These are phyloP conservation scores for Patella ulyssiponensis DNA, from an alignment of 2,888 invertebrate species.

Conservation along the genomic window DNA sequence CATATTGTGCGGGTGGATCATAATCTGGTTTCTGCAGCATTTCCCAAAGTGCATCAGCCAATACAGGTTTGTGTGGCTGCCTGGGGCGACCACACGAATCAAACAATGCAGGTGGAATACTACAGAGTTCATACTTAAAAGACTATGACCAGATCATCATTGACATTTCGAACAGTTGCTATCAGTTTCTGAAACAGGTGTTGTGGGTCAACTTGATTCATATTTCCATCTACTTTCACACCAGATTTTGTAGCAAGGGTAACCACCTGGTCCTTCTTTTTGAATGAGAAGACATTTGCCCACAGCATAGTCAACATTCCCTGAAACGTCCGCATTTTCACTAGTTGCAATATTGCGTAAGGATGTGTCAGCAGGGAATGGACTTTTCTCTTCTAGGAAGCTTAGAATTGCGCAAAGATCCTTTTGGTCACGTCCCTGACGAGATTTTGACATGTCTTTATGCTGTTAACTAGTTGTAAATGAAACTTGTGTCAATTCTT, in stretches of 20 bases:
- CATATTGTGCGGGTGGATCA: constrained; percentile 13
- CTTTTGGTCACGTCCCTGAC: constrained; percentile 33
- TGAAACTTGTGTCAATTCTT: constrained; percentile 11
- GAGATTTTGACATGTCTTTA: constrained; percentile 28
- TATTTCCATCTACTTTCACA: constrained; percentile 24
- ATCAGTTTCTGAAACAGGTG: constrained; percentile 42
- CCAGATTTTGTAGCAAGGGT: constrained; percentile 25
- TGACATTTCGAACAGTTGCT: constrained; percentile 13
- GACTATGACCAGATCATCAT: constrained; percentile 24
- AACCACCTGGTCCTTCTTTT: constrained; percentile 28
- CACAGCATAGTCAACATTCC: constrained; percentile 44
- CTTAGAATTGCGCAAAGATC: constrained; percentile 33
- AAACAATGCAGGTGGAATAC: constrained; percentile 42
- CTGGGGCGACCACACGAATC: constrained; percentile 36
- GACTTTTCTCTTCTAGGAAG: constrained; percentile 38
- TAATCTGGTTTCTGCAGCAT: constrained; percentile 16
- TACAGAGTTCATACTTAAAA: constrained; percentile 47
- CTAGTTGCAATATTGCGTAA: constrained; percentile 49
- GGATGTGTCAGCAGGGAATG: constrained; percentile 34
- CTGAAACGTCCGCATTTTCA: constrained; percentile 32
- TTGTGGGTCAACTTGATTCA: constrained; percentile 32
- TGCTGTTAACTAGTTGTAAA: constrained; percentile 22
- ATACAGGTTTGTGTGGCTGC: constrained; percentile 37
- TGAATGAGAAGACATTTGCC: constrained; percentile 33
- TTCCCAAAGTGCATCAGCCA: constrained; percentile 43